These are phyloP conservation scores for Schizotus pectinicornis DNA, from an alignment of 2,888 invertebrate genomes.

Conservation along the genomic window DNA sequence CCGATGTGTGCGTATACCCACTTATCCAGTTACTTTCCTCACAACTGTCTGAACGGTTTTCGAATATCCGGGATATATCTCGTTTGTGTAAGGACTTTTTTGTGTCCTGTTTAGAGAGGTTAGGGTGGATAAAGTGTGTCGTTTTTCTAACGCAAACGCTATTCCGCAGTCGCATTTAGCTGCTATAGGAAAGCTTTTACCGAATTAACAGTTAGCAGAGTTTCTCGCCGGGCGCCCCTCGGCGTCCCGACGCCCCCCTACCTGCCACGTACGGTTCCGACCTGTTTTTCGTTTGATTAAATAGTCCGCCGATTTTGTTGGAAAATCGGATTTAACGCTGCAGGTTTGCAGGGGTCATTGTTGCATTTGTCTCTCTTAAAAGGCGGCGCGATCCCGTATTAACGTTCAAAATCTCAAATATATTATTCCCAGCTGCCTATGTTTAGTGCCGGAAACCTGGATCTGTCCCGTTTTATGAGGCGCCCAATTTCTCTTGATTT, in stretches of 20 bases:
- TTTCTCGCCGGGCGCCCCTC: slow-evolving; percentile 29
- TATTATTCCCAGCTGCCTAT: neutral
- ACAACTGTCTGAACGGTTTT: slow-evolving; percentile 29
- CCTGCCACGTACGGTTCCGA: slow-evolving; percentile 20
- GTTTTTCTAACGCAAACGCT: slow-evolving; percentile 47
- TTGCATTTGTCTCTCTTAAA: too few relatives aligned
- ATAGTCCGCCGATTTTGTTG: slow-evolving; percentile 12
- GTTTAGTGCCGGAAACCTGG: neutral
- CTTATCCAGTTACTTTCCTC: slow-evolving; percentile 24
- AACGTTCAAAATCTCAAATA: slow-evolving; percentile 8
- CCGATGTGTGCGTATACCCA: slow-evolving; percentile 17
- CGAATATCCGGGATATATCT: slow-evolving; percentile 39
- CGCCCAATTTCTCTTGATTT: too few relatives aligned
- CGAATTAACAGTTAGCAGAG: slow-evolving; percentile 54
- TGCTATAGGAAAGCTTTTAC: slow-evolving; percentile 57
- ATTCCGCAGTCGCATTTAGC: slow-evolving; percentile 52
- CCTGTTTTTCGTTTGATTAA: slow-evolving; percentile 25
- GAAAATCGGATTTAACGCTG: neutral
- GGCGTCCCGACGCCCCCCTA: slow-evolving; percentile 9
- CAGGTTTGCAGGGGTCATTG: neutral
- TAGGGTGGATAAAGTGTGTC: slow-evolving; percentile 46
- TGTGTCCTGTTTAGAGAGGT: slow-evolving; percentile 44
- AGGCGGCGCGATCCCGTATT: neutral
- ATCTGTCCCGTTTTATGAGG: too few relatives aligned
- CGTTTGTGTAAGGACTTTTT: slow-evolving; percentile 51